Conservation (phyloP, 2,888 invertebrate species). For the Pterostichus madidus region DNA sequence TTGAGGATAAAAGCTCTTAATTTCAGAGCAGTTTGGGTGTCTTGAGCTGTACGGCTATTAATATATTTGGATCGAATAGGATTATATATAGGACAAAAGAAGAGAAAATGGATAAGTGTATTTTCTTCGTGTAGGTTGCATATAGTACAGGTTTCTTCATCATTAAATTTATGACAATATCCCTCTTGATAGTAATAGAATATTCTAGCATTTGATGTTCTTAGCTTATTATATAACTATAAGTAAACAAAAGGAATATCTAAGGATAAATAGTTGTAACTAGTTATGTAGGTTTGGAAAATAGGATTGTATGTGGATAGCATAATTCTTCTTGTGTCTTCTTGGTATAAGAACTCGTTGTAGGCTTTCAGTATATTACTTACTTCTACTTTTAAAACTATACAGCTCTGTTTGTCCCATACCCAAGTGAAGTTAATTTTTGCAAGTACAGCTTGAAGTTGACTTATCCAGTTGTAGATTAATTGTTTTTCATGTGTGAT, state of each 20-base stretch:
- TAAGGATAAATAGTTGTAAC: conserved; percentile 15
- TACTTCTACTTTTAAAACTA: background rate
- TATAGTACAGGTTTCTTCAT: conserved; percentile 22
- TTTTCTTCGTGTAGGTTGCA: conserved; percentile 14
- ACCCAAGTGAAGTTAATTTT: background rate
- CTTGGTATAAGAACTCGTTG: background rate
- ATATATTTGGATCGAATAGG: conserved; percentile 14
- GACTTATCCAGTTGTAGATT: conserved; percentile 5
- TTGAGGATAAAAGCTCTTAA: too few species aligned
- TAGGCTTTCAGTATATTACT: conserved; percentile 5
- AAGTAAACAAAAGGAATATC: background rate
- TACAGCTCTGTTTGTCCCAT: too few species aligned
- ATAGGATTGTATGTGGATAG: background rate
- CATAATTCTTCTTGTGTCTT: conserved; percentile 31
- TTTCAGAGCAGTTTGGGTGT: too few species aligned
- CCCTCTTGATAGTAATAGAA: conserved; percentile 27
- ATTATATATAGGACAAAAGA: conserved; percentile 1
- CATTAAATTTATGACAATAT: conserved; percentile 6
- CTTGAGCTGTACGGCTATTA: background rate
- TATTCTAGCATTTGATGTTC: conserved; percentile 21
- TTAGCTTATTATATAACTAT: conserved; percentile 18
- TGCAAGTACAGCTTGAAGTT: background rate
- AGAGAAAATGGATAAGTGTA: conserved; percentile 7
- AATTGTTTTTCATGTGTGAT: background rate
- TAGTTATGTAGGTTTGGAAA: conserved; percentile 13